Percentiles rank a stretch among this genome's conserved stretches.
phyloP scores from a whole-genome alignment of 2,797 vertebrate species.

The Syncerus caffer region DNA sequence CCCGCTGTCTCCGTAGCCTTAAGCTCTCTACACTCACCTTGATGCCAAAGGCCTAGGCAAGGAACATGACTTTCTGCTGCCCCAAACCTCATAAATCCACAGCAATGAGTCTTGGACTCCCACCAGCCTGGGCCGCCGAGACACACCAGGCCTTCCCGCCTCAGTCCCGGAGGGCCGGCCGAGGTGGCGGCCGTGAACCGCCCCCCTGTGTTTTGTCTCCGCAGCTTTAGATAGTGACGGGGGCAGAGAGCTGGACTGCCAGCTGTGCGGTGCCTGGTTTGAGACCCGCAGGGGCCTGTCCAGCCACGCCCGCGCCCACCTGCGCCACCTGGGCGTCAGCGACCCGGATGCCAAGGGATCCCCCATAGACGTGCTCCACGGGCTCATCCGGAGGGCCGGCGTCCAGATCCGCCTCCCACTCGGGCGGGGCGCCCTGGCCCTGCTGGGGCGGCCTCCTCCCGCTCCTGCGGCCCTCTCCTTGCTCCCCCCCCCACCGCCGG shows the following conservation, averaged over 20 bases:
- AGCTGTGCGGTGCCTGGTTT: constrained; percentile 95
- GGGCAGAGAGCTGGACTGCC: constrained; percentile 92
- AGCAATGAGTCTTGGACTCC: not conserved
- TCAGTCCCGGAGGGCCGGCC: constrained; percentile 54
- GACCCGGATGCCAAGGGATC: constrained; percentile 95
- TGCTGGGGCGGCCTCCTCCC: constrained; percentile 76
- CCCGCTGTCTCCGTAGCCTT: not conserved
- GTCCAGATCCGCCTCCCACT: constrained; percentile 89
- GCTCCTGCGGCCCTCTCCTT: constrained; percentile 80
- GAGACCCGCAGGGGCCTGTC: constrained; percentile 95
- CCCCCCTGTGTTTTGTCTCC: constrained; percentile 79
- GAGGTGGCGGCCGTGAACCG: constrained; percentile 70
- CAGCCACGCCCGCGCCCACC: constrained; percentile 93
- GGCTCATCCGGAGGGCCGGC: constrained; percentile 92
- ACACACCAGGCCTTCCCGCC: constrained; percentile 48
- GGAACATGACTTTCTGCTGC: not conserved
- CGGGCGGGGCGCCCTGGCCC: constrained; percentile 79
- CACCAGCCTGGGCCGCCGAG: not conserved
- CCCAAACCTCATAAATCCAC: not conserved
- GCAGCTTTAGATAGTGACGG: constrained; percentile 91
- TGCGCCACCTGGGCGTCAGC: constrained; percentile 94
- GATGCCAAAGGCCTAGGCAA: not conserved
- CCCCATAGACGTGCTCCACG: constrained; percentile 92
- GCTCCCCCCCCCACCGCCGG: constrained; percentile 82
- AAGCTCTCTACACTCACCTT: not conserved